A percentile compares a stretch with the other conserved stretches of the same genome.
Conservation (phyloP, 2,797 vertebrate species). For the Lepidocolaptes lacrymiger region DNA sequence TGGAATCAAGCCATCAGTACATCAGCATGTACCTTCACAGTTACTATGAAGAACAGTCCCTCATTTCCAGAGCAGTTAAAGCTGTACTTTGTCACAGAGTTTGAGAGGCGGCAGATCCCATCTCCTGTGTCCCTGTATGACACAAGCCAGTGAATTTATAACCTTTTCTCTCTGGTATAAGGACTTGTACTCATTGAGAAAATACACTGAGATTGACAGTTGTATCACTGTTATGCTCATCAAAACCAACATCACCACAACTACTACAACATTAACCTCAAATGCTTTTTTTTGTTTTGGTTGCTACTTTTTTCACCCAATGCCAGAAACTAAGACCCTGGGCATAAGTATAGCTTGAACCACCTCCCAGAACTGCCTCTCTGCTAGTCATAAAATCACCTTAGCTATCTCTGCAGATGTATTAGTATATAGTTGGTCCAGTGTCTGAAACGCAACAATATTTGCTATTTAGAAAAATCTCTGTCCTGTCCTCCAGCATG, state of each 20-base stretch:
- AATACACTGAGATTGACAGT: neutral
- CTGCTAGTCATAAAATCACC: neutral
- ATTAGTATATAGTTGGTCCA: neutral
- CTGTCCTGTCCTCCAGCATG: neutral
- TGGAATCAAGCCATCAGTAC: neutral
- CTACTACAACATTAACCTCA: neutral
- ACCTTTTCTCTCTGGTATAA: neutral
- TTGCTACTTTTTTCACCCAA: neutral
- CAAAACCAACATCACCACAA: neutral
- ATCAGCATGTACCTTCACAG: neutral
- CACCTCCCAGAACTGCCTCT: neutral
- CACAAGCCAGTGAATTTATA: neutral
- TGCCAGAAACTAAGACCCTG: neutral
- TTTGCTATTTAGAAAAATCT: neutral
- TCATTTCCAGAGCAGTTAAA: neutral
- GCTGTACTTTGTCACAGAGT: neutral
- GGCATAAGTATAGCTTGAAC: neutral
- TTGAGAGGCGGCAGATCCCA: neutral
- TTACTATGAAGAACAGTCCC: neutral
- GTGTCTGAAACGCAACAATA: neutral
- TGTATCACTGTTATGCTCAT: neutral
- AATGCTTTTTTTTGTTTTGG: neutral
- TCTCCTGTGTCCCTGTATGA: neutral
- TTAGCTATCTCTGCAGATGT: neutral
- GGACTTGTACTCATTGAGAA: neutral